These are phyloP conservation scores for Ochlodes sylvanus DNA, from an alignment of 2,888 invertebrate species.

Conservation along the genomic window DNA sequence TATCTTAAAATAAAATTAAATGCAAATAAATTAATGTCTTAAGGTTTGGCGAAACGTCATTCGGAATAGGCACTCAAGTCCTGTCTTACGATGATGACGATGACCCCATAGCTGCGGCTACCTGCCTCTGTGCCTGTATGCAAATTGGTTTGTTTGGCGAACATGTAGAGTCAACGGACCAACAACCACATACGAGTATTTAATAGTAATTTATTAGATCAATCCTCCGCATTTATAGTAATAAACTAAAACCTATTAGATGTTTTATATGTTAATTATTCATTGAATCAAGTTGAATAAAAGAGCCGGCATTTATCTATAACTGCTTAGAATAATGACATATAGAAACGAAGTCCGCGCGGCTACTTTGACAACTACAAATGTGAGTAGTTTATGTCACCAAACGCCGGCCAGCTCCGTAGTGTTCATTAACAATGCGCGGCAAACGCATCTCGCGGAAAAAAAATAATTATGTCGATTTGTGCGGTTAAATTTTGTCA, in stretches of 20 bases:
- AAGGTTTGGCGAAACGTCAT: constrained; percentile 74
- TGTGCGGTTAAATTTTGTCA: too few species aligned
- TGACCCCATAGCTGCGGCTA: constrained; percentile 72
- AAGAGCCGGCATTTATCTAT: constrained; percentile 1
- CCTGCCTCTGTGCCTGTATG: constrained; percentile 77
- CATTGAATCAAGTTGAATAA: constrained; percentile 3
- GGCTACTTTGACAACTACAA: too few species aligned
- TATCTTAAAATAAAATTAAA: constrained; percentile 41
- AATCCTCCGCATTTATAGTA: constrained; percentile 45
- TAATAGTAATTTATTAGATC: constrained; percentile 74
- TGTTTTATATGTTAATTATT: constrained; percentile 18
- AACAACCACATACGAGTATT: constrained; percentile 60
- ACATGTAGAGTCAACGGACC: constrained; percentile 70
- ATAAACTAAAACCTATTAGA: constrained; percentile 35
- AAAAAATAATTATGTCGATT: too few species aligned
- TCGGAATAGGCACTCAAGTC: constrained; percentile 65
- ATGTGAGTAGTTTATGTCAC: too few species aligned
- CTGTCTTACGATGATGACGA: constrained; percentile 73
- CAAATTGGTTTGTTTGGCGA: constrained; percentile 73
- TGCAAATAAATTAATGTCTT: constrained; percentile 56
- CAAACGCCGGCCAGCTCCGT: too few species aligned
- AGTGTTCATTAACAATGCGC: too few species aligned
- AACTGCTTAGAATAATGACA: too few species aligned
- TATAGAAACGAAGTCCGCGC: too few species aligned
- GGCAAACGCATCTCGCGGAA: too few species aligned